Evolutionary conservation across 2,797 vertebrate genomes (phyloP), one percentile per base, ranked within the genome.

Genomic region (Loris lydekkerianus): DNA sequence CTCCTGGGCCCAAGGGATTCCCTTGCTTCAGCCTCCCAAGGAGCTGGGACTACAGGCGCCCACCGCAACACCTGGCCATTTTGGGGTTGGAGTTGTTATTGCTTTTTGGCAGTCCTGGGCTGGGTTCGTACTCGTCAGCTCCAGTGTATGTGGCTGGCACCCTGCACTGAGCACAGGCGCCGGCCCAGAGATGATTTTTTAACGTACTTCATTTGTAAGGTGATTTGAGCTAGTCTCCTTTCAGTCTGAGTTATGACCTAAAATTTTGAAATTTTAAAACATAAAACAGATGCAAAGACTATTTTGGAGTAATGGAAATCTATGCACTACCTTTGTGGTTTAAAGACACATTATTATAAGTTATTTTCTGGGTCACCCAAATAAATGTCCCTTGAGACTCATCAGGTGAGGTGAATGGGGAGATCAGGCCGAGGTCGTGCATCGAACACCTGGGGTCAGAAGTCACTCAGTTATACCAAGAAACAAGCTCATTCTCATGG

Each of bases 211-310:
- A 61, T 60, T 92, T 87, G 34, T 40, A 73, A 76, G 7, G 23
- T 40, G 60, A 53, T 61, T 91, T 25, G 13, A 82, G 15, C 10
- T 46, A 82, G 72, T 85, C 1, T 31, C 25, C n/a, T 72, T n/a
- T 49, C 72, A 77, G 20, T 17, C 21, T 73, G n/a, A 76, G 14
- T 56, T 34, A 82, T 8, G 10, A 78, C 73, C 43, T 56, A 77
- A 85, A 31, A 72, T 31, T 83, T 60, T 43, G 18, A 94, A 84
- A 73, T 75, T 67, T 76, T 65, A 11, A 88, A 92, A 80, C 34
- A 70, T 56, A 76, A 86, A 86, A 84, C 34, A 9, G 46, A 86
- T 7, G 27, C n/a, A 65, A 81, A 69, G 23, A 3, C 10, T 61
- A n/a, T 34, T 75, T 76, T 65, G 11, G 20, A 84, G 63, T 83